Percentiles rank a stretch among this genome's conserved stretches.
Conservation (phyloP, 2,888 invertebrate species). For the Pristionchus fissidentatus region DNA sequence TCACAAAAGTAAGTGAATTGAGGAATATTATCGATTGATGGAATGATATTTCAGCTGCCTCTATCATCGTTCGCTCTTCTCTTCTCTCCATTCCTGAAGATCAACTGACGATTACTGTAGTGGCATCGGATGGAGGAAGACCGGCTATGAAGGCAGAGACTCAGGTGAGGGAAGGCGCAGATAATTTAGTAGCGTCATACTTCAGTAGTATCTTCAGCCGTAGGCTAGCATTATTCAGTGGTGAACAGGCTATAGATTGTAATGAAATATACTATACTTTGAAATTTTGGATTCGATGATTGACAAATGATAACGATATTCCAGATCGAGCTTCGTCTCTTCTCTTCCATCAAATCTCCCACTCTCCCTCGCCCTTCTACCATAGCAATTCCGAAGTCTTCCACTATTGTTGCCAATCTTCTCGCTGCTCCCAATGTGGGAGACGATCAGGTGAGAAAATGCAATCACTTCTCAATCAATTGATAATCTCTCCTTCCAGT, state of each 20-base stretch:
- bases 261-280: no score
- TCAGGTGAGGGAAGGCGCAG: neutral
- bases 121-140: conserved; percentile 23
- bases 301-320: neutral
- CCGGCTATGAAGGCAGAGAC: conserved; percentile 22
- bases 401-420: neutral
- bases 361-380: neutral
- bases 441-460: neutral
- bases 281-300: neutral
- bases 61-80: neutral
- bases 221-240: no score
- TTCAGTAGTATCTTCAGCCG: no score
- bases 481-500: neutral
- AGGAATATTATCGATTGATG: neutral
- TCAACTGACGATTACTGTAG: conserved; percentile 11
- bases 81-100: neutral
- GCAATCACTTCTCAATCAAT: neutral
- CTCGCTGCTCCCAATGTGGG: conserved; percentile 14
- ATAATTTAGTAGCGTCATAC: no score
- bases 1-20: neutral
- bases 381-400: neutral
- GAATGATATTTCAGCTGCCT: neutral
- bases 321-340: conserved; percentile 28
- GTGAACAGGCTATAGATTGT: no score
- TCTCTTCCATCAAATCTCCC: conserved; percentile 11